These are phyloP conservation scores for Palaemon carinicauda DNA, from an alignment of 1,140 invertebrate genomes.

Conservation along the genomic window DNA sequence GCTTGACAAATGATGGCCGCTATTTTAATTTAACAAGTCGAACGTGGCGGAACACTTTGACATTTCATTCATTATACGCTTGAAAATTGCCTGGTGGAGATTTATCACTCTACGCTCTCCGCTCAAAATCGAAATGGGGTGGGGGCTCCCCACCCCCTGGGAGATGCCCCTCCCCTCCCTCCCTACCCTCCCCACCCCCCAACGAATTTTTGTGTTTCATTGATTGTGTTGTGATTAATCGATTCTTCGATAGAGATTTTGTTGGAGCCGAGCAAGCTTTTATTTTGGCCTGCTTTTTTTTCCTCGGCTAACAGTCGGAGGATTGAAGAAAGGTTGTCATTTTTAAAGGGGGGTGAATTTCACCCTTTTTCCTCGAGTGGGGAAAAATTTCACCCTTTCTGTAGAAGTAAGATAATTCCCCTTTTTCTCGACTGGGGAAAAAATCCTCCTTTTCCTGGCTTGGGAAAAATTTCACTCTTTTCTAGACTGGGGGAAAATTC, in stretches of 20 bases:
- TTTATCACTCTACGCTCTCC: conserved; percentile 53
- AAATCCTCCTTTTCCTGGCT: too few relatives aligned
- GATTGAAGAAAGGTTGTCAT: background rate
- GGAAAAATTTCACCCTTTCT: too few relatives aligned
- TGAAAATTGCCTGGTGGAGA: conserved; percentile 49
- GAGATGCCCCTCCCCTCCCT: too few relatives aligned
- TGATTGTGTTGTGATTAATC: conserved; percentile 53
- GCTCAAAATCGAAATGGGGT: conserved; percentile 45
- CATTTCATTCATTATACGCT: conserved; percentile 56
- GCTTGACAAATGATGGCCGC: conserved; percentile 54
- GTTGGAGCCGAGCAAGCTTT: background rate
- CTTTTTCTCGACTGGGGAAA: too few relatives aligned
- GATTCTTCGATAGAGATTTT: conserved; percentile 18
- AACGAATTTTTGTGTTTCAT: conserved; percentile 40
- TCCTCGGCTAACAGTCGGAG: background rate
- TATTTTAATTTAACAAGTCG: conserved; percentile 57
- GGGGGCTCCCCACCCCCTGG: too few relatives aligned
- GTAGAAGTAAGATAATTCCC: too few relatives aligned
- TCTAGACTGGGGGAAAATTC: too few relatives aligned
- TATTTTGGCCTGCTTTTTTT: background rate
- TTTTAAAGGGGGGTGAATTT: background rate
- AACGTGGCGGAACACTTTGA: conserved; percentile 55
- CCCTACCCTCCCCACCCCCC: too few relatives aligned
- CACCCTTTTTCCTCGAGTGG: too few relatives aligned
- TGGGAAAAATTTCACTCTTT: too few relatives aligned